Percentiles rank a stretch among this genome's conserved stretches.
Evolutionary conservation across 2,113 vertebrate genomes (phyloP).

Genomic region (Chaetodon trifascialis): DNA sequence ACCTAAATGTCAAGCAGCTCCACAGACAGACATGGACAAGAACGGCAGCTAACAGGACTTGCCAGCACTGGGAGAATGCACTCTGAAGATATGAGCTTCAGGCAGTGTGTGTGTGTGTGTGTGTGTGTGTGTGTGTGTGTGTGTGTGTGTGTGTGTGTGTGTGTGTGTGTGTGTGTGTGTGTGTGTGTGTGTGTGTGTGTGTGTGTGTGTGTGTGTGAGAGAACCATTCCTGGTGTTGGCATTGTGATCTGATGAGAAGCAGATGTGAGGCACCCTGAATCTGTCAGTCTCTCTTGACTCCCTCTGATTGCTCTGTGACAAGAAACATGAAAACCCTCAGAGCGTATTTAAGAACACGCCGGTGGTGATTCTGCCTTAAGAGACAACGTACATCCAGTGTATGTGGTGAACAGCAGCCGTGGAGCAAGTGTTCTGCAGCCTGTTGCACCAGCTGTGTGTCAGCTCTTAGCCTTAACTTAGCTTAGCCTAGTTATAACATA

Average conservation of each 20-base stretch:
- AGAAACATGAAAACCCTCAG: not conserved
- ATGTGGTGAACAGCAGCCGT: not conserved
- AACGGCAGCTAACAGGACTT: constrained; percentile 37
- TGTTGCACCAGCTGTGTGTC: too few relatives aligned
- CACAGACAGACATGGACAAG: constrained; percentile 34
- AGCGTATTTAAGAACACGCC: too few relatives aligned
- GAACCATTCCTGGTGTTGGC: constrained; percentile 27
- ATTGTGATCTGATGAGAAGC: constrained; percentile 42
- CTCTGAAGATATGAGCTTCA: constrained; percentile 36
- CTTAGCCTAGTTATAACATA: too few relatives aligned
- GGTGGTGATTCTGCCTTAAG: not conserved
- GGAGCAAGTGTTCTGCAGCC: too few relatives aligned
- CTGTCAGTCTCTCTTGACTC: constrained; percentile 18
- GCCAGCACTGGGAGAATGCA: constrained; percentile 21
- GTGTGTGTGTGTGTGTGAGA: too few relatives aligned
- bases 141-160: too few relatives aligned
- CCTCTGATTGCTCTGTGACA: not conserved
- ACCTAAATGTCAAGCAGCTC: constrained; percentile 47
- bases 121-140: not conserved
- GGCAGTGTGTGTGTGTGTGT: not conserved
- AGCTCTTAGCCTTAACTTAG: too few relatives aligned
- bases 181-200: too few relatives aligned
- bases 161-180: too few relatives aligned
- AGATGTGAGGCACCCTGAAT: constrained; percentile 45
- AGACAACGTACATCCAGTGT: not conserved